Evolutionary conservation across 1,140 invertebrate genomes (phyloP), one percentile per base, ranked within the genome.

Genomic region (Pseudoatta argentina): DNA sequence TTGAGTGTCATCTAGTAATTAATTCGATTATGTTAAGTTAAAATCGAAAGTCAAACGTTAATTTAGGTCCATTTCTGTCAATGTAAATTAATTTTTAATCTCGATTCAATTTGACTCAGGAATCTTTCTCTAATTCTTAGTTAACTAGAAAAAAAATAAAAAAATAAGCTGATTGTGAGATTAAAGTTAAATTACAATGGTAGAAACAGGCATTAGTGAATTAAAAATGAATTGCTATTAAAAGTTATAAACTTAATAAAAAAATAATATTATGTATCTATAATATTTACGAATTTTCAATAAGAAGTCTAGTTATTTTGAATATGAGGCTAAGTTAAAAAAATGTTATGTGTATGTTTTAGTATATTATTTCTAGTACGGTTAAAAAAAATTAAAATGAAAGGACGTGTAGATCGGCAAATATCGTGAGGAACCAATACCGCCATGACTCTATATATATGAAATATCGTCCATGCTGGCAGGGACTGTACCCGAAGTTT

Each of bases 401-500:
- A 21, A 66, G 66, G 14, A 10, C 8, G 12, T 12, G 12, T 44
- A 18, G 55, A 18, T 59, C 79, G 34, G 30, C n/a, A 34, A 53
- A 53, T 69, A 7, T 76, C 55, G 30, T 14, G n/a, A 71, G 51
- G 30, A 12, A 59, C 67, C 53, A 73, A 59, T 59, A n/a, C 66
- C 53, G 44, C 34, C 66, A 34, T 34, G 5, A 34, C 6, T 34
- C 21, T 30, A 34, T n/a, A n/a, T n/a, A n/a, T n/a, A n/a, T 48
- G 59, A 69, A 81, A 12, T n/a, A 85, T 34, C 48, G 69, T 64
- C 34, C 59, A 21, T 72, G 48, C 55, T 90, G 87, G 27, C 69
- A 64, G 86, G 21, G 93, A 93, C 92, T 93, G 93, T 93, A 93
- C 92, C 90, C 90, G 91, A 93, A 93, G 92, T 93, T 93, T 90